Percentiles rank a stretch among this genome's conserved stretches.
Evolutionary conservation across 2,113 vertebrate species (phyloP).

Genomic region (Phylloscopus whistleri): DNA sequence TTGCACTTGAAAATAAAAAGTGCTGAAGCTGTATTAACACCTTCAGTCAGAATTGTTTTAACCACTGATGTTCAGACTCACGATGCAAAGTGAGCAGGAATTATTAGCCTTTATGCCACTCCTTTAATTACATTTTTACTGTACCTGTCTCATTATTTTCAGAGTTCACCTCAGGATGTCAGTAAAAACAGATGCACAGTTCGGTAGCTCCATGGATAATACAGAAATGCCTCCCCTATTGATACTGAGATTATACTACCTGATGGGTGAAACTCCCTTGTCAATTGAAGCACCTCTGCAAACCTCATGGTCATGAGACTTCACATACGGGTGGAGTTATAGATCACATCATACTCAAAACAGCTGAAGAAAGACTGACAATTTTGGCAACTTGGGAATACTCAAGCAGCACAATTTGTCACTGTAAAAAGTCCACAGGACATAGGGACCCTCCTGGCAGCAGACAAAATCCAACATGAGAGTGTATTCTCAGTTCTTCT

Average conservation of each 20-base stretch:
- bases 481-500: neutral
- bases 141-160: neutral
- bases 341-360: neutral
- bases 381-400: neutral
- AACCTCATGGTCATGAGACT: neutral
- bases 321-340: neutral
- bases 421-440: neutral
- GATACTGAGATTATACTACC: neutral
- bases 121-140: neutral
- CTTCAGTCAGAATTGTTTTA: neutral
- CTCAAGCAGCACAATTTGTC: neutral
- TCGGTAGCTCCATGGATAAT: neutral
- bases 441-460: neutral
- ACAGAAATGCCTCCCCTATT: neutral
- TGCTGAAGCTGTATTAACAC: neutral
- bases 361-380: neutral
- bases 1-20: conserved; percentile 20
- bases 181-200: neutral
- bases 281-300: neutral
- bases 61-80: neutral
- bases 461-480: neutral
- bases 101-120: neutral
- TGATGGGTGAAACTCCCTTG: neutral
- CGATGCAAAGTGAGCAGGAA: neutral
- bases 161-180: neutral